Evolutionary conservation across 1,140 invertebrate species (phyloP).

Genomic region (Elymnias hypermnestra): DNA sequence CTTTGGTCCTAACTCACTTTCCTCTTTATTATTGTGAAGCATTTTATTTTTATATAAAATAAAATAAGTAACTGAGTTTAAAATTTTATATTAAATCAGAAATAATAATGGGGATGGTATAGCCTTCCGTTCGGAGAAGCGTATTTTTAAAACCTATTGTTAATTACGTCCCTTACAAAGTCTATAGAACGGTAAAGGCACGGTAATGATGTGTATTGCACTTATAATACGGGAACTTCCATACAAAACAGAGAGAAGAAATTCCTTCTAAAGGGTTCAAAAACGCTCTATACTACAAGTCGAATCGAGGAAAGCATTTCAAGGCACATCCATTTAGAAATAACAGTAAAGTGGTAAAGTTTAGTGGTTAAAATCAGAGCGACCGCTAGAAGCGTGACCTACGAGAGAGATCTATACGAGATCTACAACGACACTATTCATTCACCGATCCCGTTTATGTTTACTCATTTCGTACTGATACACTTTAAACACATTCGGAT

Average conservation of each 20-base stretch:
- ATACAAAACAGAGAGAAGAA: slow-evolving; percentile 65
- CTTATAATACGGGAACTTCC: slow-evolving; percentile 61
- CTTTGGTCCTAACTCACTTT: slow-evolving; percentile 59
- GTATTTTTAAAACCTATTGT: slow-evolving; percentile 66
- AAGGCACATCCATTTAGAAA: slow-evolving; percentile 76
- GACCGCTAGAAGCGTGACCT: slow-evolving; percentile 62
- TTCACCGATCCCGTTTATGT: slow-evolving; percentile 10
- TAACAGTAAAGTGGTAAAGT: slow-evolving; percentile 54
- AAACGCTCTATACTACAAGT: slow-evolving; percentile 68
- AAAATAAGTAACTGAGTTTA: slow-evolving; percentile 43
- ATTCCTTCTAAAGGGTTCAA: slow-evolving; percentile 67
- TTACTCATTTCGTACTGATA: slow-evolving; percentile 21
- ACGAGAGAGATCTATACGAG: slow-evolving; percentile 35
- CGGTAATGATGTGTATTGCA: slow-evolving; percentile 74
- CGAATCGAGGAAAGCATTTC: slow-evolving; percentile 70
- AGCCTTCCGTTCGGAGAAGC: slow-evolving; percentile 40
- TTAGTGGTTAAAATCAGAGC: slow-evolving; percentile 48
- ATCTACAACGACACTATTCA: slow-evolving; percentile 15
- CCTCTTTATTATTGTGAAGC: slow-evolving; percentile 33
- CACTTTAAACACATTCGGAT: slow-evolving; percentile 24
- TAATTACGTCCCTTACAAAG: slow-evolving; percentile 74
- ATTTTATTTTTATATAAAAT: slow-evolving; percentile 26
- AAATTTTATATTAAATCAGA: slow-evolving; percentile 50
- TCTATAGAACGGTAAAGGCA: slow-evolving; percentile 75
- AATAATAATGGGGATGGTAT: slow-evolving; percentile 42